phyloP scores from a whole-genome alignment of 2,113 vertebrate genomes.

The Peromyscus californicus region DNA sequence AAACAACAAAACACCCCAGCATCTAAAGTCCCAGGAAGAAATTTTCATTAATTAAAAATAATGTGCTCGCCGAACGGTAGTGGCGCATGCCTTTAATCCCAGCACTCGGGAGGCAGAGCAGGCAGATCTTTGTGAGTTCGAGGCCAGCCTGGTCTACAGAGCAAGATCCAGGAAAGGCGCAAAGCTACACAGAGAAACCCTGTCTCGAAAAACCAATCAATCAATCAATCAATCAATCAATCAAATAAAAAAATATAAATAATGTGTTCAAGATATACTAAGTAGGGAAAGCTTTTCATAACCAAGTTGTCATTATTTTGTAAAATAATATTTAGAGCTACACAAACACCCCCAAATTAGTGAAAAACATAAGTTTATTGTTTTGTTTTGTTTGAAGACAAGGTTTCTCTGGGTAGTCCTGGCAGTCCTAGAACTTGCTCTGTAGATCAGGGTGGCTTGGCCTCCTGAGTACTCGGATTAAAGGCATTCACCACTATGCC shows the following conservation, averaged over 20 bases:
- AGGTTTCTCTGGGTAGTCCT: neutral
- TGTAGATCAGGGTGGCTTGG: neutral
- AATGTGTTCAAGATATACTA: neutral
- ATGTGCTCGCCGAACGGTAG: neutral
- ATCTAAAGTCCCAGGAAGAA: slow-evolving; percentile 32
- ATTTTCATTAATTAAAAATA: slow-evolving; percentile 18
- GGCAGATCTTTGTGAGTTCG: too few species aligned
- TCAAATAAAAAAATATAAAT: neutral
- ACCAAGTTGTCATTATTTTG: neutral
- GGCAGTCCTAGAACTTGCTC: neutral
- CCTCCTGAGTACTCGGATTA: neutral
- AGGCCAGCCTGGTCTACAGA: too few species aligned
- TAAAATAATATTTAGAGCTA: neutral
- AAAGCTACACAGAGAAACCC: too few species aligned
- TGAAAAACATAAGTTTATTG: neutral
- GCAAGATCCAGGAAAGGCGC: too few species aligned
- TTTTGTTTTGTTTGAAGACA: neutral
- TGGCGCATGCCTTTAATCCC: too few species aligned
- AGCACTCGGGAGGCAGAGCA: too few species aligned
- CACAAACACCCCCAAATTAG: neutral
- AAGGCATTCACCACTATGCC: neutral
- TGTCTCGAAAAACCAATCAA: too few species aligned
- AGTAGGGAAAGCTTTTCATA: neutral
- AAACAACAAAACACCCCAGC: slow-evolving; percentile 37
- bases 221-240: rapidly evolving